phyloP scores from a whole-genome alignment of 2,113 vertebrate species.

The Puma concolor region DNA sequence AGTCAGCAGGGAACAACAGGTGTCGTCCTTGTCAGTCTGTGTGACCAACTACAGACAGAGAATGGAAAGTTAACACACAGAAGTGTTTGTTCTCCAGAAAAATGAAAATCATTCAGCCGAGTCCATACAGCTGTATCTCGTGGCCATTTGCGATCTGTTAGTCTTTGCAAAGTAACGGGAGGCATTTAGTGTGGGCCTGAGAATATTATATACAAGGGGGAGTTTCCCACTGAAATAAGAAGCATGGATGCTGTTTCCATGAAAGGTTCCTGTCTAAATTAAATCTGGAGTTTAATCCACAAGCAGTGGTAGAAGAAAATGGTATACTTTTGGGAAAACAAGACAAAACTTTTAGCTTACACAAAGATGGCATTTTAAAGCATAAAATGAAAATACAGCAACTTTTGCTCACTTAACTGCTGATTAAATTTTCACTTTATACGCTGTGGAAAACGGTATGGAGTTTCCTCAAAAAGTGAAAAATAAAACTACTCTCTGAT shows the following conservation, averaged over 20 bases:
- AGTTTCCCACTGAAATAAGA: not conserved
- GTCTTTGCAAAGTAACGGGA: slow-evolving; percentile 11
- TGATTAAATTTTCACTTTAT: not conserved
- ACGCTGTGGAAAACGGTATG: not conserved
- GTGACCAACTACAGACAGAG: not conserved
- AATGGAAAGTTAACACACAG: not conserved
- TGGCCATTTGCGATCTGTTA: not conserved
- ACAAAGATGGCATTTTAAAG: not conserved
- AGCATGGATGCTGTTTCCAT: not conserved
- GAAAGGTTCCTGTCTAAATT: not conserved
- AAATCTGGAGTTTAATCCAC: not conserved
- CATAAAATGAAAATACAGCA: not conserved
- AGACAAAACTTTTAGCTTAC: not conserved
- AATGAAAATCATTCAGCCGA: slow-evolving; percentile 48
- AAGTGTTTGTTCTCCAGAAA: slow-evolving; percentile 51
- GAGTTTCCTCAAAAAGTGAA: not conserved
- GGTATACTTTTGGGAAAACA: not conserved
- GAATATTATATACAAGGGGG: not conserved
- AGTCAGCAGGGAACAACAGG: slow-evolving; percentile 60
- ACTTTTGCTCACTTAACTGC: not conserved
- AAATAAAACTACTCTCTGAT: not conserved
- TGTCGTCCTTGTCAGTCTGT: not conserved
- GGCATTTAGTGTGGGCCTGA: not conserved
- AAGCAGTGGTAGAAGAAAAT: not conserved
- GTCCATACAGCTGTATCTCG: slow-evolving; percentile 2